Evolutionary conservation across 2,113 vertebrate genomes (phyloP), one percentile per base, ranked within the genome.

Genomic region (Chloropsis hardwickii): DNA sequence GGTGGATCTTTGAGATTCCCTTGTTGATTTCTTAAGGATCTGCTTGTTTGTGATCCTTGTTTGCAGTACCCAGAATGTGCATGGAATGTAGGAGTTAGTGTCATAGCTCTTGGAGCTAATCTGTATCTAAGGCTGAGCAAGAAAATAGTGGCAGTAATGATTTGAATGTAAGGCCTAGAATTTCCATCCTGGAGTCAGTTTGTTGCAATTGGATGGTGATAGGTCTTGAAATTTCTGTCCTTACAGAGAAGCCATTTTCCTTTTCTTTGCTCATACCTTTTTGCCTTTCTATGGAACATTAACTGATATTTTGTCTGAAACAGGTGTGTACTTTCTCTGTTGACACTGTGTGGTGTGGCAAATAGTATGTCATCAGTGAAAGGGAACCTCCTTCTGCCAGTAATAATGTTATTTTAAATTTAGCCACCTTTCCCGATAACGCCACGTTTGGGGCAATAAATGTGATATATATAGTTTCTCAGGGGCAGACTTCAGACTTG

Each of bases 1-100:
- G 19, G 25, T 54, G 56, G 27, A 21, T 53, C 11, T 87, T 77
- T 54, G 37, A 70, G 33, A 19, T 54, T 16, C 5, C 4, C 5
- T 54, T 95, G 44, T 7, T 62, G 31, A 39, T 67, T 88, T 90
- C 37, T 13, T 40, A 51, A 67, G 24, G 13, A 60, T 80, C 31
- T 90, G 12, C 11, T 58, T 50, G 40, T 69, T 82, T 16, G 9
- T 29, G 29, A 35, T 31, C 33, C 12, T 60, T 42, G 31, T 77
- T 90, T 11, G 14, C 7, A 11, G 29, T 24, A 71, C 29, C 19
- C 1, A 1, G 6, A 51, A 35, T 25, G 7, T 1, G 0, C 56
- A 51, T 31, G 11, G 51, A 74, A 70, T 50, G 33, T 28, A 24
- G 24, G n/a, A 53, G 66, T 56, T 6, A 53, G 14, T 53, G 29